phyloP scores from a whole-genome alignment of 1,140 invertebrate species.

The Cardiocondyla obscurior region DNA sequence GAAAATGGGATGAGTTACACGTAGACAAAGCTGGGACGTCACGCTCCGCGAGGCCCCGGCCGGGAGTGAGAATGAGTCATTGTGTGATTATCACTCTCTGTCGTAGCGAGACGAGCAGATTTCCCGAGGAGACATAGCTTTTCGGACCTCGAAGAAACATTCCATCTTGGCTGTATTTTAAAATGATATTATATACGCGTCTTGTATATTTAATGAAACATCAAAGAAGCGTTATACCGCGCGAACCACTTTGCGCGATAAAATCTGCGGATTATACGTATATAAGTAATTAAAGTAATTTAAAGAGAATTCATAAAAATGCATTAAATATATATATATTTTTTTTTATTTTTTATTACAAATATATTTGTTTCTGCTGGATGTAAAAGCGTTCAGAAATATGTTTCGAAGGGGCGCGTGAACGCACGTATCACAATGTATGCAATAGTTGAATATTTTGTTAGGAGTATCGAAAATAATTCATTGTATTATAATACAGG shows the following conservation, averaged over 20 bases:
- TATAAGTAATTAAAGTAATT: background rate
- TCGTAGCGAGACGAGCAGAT: constrained; percentile 37
- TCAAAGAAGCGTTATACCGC: background rate
- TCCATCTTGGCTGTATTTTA: background rate
- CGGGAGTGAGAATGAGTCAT: constrained; percentile 70
- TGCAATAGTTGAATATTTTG: background rate
- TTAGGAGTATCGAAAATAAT: background rate
- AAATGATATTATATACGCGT: background rate
- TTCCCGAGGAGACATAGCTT: constrained; percentile 43
- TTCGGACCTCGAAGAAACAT: constrained; percentile 23
- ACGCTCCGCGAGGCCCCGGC: constrained; percentile 64
- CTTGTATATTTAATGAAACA: background rate
- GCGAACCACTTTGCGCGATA: background rate
- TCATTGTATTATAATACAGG: background rate
- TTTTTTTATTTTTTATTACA: constrained; percentile 42
- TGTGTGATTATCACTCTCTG: constrained; percentile 64
- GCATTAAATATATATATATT: no score
- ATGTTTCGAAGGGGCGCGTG: background rate
- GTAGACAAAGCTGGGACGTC: constrained; percentile 74
- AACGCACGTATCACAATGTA: constrained; percentile 1
- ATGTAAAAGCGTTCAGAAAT: constrained; percentile 20
- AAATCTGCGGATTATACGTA: background rate
- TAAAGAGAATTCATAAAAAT: background rate
- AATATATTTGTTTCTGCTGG: constrained; percentile 25
- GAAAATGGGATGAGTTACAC: constrained; percentile 70